These are phyloP conservation scores for Anarhynchus alexandrinus DNA, from an alignment of 2,113 vertebrate genomes.

Conservation along the genomic window DNA sequence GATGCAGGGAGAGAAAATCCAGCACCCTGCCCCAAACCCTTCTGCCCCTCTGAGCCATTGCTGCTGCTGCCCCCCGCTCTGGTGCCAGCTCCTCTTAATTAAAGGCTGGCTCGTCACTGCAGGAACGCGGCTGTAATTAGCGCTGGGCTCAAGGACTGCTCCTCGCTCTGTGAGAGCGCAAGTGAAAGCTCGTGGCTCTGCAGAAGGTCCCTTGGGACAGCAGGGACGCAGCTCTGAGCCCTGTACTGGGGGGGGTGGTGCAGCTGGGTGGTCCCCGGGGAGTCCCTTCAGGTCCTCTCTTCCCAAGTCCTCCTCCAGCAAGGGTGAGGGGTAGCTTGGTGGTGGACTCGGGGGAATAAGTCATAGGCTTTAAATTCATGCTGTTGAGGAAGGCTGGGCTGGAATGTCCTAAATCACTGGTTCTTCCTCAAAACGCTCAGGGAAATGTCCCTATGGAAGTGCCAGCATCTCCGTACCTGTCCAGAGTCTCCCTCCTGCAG, in stretches of 20 bases:
- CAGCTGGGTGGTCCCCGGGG: not conserved
- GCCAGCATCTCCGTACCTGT: not conserved
- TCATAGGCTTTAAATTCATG: not conserved
- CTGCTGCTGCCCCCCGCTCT: not conserved
- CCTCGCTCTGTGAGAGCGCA: not conserved
- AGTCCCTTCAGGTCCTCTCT: not conserved
- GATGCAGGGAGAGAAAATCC: not conserved
- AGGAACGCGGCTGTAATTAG: not conserved
- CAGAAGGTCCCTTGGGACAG: not conserved
- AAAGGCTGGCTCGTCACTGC: not conserved
- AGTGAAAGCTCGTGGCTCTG: not conserved
- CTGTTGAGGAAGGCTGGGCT: not conserved
- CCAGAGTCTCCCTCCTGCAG: not conserved
- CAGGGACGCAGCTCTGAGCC: not conserved
- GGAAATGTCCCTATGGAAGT: not conserved
- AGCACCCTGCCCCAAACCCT: not conserved
- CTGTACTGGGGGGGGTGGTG: fast-evolving
- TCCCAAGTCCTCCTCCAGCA: too few species aligned
- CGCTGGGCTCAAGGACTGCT: too few species aligned
- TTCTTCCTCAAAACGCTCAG: fast-evolving
- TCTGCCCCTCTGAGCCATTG: not conserved
- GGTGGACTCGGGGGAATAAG: not conserved
- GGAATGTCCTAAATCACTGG: not conserved
- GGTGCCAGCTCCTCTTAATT: not conserved
- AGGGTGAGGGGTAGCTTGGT: fast-evolving